Conservation (phyloP, 2,113 vertebrate genomes). For the Carassius gibelio region DNA sequence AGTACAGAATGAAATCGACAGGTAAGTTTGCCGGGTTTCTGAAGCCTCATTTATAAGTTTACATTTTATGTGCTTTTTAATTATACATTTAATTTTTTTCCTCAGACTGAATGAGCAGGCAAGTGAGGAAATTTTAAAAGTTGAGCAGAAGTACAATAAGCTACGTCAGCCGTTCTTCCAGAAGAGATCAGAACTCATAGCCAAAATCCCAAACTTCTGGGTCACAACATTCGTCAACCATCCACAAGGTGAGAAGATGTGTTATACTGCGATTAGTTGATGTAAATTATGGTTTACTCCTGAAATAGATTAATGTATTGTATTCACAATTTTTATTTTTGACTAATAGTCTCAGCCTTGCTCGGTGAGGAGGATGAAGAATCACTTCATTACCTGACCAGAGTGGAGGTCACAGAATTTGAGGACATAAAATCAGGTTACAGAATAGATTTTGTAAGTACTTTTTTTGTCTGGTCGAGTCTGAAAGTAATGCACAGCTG, state of each 20-base stretch:
- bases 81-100: not conserved
- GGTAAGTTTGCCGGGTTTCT: constrained; percentile 66
- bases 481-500: not conserved
- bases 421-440: constrained; percentile 95
- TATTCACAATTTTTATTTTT: not conserved
- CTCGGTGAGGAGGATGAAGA: constrained; percentile 91
- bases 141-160: constrained; percentile 96
- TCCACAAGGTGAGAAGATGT: constrained; percentile 81
- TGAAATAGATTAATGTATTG: not conserved
- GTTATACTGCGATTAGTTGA: not conserved
- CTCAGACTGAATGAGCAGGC: constrained; percentile 91
- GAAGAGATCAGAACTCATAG: constrained; percentile 94
- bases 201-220: constrained; percentile 94
- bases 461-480: not conserved
- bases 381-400: constrained; percentile 90
- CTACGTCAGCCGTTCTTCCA: constrained; percentile 93
- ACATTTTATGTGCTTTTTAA: not conserved
- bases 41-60: not conserved
- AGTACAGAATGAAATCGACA: constrained; percentile 97
- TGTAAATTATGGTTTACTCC: not conserved
- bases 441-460: constrained; percentile 97
- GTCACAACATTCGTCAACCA: constrained; percentile 95
- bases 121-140: constrained; percentile 94
- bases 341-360: constrained; percentile 84
- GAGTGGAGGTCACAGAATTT: constrained; percentile 92